Conservation (phyloP, 2,888 invertebrate species). For the Elaeidobius kamerunicus region DNA sequence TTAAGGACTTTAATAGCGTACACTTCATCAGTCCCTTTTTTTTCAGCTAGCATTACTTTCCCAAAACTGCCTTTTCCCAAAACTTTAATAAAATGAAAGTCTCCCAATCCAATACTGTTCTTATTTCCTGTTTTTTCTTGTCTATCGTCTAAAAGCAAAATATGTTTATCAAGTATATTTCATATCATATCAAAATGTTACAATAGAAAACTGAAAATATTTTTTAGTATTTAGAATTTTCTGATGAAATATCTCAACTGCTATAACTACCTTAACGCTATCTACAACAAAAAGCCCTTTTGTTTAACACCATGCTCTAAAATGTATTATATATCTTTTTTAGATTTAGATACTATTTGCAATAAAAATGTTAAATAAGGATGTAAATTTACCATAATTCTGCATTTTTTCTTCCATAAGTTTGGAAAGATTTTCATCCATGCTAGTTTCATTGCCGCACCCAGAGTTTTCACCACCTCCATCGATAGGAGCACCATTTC, state of each 20-base stretch:
- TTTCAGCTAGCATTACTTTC: constrained; percentile 97
- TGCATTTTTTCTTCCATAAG: constrained; percentile 51
- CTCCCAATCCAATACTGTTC: constrained; percentile 69
- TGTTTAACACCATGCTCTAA: too few relatives aligned
- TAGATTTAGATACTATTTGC: too few relatives aligned
- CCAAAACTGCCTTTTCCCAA: constrained; percentile 99
- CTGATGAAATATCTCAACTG: too few relatives aligned
- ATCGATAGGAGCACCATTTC: constrained; percentile 45
- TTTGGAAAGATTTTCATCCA: constrained; percentile 44
- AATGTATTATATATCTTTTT: too few relatives aligned
- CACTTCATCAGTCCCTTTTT: constrained; percentile 88
- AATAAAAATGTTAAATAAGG: neutral
- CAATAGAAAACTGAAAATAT: too few relatives aligned
- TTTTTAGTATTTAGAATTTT: too few relatives aligned
- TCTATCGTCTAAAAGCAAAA: constrained; percentile 8
- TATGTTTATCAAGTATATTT: neutral
- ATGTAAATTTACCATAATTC: constrained; percentile 42
- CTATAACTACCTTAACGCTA: too few relatives aligned
- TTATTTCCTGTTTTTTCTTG: constrained; percentile 30
- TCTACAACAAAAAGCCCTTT: too few relatives aligned
- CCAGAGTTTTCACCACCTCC: constrained; percentile 42
- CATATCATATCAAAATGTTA: too few relatives aligned
- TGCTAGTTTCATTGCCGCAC: constrained; percentile 37
- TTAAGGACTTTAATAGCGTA: constrained; percentile 88
- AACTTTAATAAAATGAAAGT: constrained; percentile 98